These are phyloP conservation scores for Sussaba pulchella DNA, from an alignment of 2,888 invertebrate species.

Conservation along the genomic window DNA sequence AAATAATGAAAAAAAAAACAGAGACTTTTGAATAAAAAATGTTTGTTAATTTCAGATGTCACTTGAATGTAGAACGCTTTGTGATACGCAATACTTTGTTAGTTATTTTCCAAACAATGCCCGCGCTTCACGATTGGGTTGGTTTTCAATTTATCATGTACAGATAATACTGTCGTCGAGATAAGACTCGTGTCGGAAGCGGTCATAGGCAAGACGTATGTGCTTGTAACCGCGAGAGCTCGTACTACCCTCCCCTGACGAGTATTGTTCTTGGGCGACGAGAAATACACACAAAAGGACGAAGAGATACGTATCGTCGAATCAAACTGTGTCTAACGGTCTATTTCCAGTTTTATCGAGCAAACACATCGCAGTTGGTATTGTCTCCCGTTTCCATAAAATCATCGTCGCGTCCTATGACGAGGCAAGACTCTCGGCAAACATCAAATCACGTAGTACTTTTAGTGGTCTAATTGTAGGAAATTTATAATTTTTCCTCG, in stretches of 20 bases:
- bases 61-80: too few species aligned
- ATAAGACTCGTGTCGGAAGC: constrained; percentile 35
- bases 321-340: not conserved
- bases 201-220: constrained; percentile 5
- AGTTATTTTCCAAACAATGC: not conserved
- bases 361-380: constrained; percentile 1
- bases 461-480: too few species aligned
- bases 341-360: constrained; percentile 2
- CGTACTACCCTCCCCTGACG: not conserved
- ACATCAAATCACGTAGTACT: too few species aligned
- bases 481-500: too few species aligned
- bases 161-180: not conserved
- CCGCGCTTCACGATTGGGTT: not conserved
- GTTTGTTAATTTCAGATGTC: too few species aligned
- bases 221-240: not conserved
- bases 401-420: not conserved
- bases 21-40: too few species aligned
- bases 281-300: constrained; percentile 25
- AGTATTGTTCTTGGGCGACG: constrained; percentile 22
- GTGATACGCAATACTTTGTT: not conserved
- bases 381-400: not conserved
- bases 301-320: constrained; percentile 9
- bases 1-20: too few species aligned
- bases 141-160: not conserved
- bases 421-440: too few species aligned